Conservation (phyloP, 2,888 invertebrate genomes). For the Polydrusus pterygomalis region DNA sequence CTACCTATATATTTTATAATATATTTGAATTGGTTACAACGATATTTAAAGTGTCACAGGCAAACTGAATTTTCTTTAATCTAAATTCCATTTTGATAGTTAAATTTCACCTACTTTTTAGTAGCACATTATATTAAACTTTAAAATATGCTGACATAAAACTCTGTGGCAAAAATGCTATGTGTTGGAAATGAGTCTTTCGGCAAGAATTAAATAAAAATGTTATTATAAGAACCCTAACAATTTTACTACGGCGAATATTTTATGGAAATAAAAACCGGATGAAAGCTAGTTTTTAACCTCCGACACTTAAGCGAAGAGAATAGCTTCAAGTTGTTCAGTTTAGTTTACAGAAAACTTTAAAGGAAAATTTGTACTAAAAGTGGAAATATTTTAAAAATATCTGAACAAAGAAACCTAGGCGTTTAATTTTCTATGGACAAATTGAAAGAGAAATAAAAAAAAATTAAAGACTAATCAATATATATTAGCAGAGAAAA, state of each 20-base stretch:
- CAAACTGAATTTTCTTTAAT: too few species aligned
- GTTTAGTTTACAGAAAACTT: too few species aligned
- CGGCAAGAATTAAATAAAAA: constrained; percentile 32
- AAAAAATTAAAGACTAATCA: too few species aligned
- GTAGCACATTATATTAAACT: constrained; percentile 12
- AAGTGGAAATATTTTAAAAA: too few species aligned
- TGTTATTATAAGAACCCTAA: constrained; percentile 28
- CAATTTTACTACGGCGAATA: constrained; percentile 15
- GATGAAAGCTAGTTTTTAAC: neutral
- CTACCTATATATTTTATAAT: too few species aligned
- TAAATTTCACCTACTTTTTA: constrained; percentile 16
- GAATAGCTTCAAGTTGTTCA: neutral
- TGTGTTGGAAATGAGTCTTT: constrained; percentile 10
- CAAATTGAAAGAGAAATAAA: too few species aligned
- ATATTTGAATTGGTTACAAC: too few species aligned
- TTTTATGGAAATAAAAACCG: constrained; percentile 25
- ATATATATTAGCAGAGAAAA: too few species aligned
- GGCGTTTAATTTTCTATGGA: too few species aligned
- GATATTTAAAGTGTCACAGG: too few species aligned
- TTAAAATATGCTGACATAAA: constrained; percentile 21
- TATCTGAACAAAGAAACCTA: too few species aligned
- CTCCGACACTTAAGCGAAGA: neutral
- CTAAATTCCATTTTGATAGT: neutral
- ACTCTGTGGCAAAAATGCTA: constrained; percentile 31
- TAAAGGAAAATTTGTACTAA: too few species aligned